Evolutionary conservation across 2,888 invertebrate species (phyloP), one percentile per base, ranked within the genome.

Genomic region (Erpobdella octoculata): DNA sequence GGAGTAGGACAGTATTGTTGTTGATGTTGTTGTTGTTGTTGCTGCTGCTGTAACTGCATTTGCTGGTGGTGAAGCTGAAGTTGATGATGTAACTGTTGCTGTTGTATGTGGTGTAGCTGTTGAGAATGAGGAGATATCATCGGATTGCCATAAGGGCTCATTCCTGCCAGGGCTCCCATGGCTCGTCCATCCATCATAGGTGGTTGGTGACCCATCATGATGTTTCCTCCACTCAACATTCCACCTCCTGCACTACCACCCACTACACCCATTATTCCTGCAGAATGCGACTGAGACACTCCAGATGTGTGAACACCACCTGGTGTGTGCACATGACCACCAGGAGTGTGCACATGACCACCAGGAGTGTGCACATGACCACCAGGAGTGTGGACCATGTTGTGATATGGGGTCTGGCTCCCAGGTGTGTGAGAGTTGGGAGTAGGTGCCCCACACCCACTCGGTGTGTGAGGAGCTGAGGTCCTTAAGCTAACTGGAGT

Each of bases 341-440:
- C 75, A 3, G 74, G 75, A 5, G 74, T 74, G 61, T 72, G 73
- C 38, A 72, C 74, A 53, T 72, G 65, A 65, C 72, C 67, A 15
- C 73, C 75, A 8, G 75, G 76, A 12, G 75, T 74, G 65, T 74
- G 73, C 36, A 71, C 74, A 65, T 72, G 70, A 33, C 75, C 35
- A 6, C 62, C 74, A 1, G 76, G 76, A 35, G 76, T 76, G 37
- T 76, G 74, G 6, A 69, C 72, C 70, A 71, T 73, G 58, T 46
- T 35, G 37, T 72, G 70, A 48, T 70, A 64, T 9, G 41, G 62
- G 0, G 62, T 62, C 35, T 62, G 62, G 25, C 33, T 38, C 25
- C 28, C 37, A 4, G 76, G 76, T 12, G 76, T 76, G 70, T 71
- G 74, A 4, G 76, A 59, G 5, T 73, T 75, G 2, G 75, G 75